Evolutionary conservation across 1,140 invertebrate genomes (phyloP).

Genomic region (Drosophila nigrodunni): DNA sequence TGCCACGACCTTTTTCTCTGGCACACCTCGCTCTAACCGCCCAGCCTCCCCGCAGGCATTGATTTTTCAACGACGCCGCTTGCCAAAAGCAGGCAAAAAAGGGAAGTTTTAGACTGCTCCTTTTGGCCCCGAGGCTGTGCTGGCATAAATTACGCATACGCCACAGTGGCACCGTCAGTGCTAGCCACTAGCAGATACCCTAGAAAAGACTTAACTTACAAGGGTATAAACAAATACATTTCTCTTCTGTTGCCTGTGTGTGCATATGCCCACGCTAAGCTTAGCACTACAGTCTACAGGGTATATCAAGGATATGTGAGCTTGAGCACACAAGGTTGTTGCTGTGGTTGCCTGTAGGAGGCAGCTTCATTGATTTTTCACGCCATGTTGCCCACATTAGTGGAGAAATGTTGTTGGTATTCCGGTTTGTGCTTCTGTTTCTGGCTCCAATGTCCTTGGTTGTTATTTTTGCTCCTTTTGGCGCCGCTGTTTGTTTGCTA

Average conservation of each 20-base stretch:
- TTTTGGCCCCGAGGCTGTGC: not conserved
- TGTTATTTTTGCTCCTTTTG: slow-evolving; percentile 66
- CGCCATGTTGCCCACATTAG: slow-evolving; percentile 48
- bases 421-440: slow-evolving; percentile 21
- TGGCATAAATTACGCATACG: slow-evolving; percentile 45
- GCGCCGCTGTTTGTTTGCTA: slow-evolving; percentile 32
- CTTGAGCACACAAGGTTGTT: not conserved
- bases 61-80: slow-evolving; percentile 30
- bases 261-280: not conserved
- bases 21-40: not conserved
- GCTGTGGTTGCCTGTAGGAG: slow-evolving; percentile 40
- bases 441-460: slow-evolving; percentile 59
- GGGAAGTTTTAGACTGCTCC: slow-evolving; percentile 6
- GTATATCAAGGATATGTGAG: slow-evolving; percentile 18
- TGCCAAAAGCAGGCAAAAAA: not conserved
- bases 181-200: not conserved
- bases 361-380: slow-evolving; percentile 75
- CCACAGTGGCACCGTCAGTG: not conserved
- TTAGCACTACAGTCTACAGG: slow-evolving; percentile 5
- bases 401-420: not conserved
- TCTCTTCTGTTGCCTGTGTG: not conserved
- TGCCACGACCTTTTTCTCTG: slow-evolving; percentile 8
- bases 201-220: not conserved
- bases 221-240: too few relatives aligned
- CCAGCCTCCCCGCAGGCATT: not conserved